Base-by-base conservation (phyloP, 2,797 vertebrate genomes). In the Okamejei kenojei region DNA sequence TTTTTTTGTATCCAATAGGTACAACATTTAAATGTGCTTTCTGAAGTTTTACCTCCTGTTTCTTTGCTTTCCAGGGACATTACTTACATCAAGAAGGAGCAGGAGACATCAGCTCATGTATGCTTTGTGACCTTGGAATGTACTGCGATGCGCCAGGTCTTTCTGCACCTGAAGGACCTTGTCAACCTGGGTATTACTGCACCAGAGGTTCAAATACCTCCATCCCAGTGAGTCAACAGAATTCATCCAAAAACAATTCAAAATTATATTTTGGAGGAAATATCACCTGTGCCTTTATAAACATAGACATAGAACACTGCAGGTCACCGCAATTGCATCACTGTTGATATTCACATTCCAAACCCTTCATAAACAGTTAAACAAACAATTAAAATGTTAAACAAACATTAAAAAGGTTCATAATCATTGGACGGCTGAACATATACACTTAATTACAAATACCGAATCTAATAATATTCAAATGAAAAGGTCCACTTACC, bases 141-240 rank as follows among this genome's bases (percentile, higher is more conserved):
- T 98, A 97, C 96, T 99, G 98, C 95, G 95, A 97, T 93, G 94
- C 93, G 93, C 61, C 95, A 2, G 98, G 97, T 54, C 96, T 98
- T 74, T 93, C 96, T 0, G 71, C 93, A 54, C 97, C 98, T n/a
- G 96, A 98, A 94, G 98, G 97, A 79, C 95, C 13, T 15, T 99
- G 98, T 95, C 95, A 95, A 68, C 94, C 97, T 0, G 98, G 98
- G 0, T 94, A 97, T 95, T 98, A 96, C 95, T 99, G 98, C 94
- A 96, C 94, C 0, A 96, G 95, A 86, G 97, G 97, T 81, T 97
- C 98, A 93, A 96, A 93, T 94, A 97, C 96, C 74, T 94, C 97
- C 91, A 96, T 96, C 7, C 98, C 98, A 0, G 98, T 99, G 96
- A 97, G 96, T 95, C 90, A 23, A 71, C 74, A 54, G 10, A 74